Evolutionary conservation across 2,797 vertebrate genomes (phyloP), one percentile per base, ranked within the genome.

Genomic region (Eleutherodactylus coqui): DNA sequence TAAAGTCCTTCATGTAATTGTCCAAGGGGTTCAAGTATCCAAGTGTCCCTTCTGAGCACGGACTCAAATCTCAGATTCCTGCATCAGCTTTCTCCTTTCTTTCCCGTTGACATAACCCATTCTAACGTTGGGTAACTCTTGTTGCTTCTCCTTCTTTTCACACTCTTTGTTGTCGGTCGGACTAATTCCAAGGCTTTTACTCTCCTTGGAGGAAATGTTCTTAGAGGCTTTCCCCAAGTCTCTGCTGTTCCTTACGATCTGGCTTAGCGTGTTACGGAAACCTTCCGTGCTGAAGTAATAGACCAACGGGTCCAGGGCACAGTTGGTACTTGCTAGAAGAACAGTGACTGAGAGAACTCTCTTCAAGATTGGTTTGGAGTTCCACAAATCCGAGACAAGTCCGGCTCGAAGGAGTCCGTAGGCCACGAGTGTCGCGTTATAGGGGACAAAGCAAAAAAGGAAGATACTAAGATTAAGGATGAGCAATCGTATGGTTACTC

Each of bases 261-360:
- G 67, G 19, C 76, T 92, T 14, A 95, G 88, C 60, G 94, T 95
- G 88, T 94, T 95, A 0, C 89, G 93, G 89, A 95, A 95, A 0
- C 95, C 94, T 87, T 95, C 94, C 0, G 95, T 94, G 79, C 93
- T 95, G 9, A 95, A 95, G 87, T 95, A 95, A 85, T 95, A 95
- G 82, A 95, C 90, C 72, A 95, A 72, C 1, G 95, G 95, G 82
- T 95, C 95, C 85, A 95, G 90, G 0, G 43, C 93, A 62, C 94
- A 95, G 90, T 95, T 95, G 91, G 93, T 91, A 62, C 94, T 90
- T 69, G 94, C 93, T 84, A 95, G 36, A 72, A 94, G 86, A 89
- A 95, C 92, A 0, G 92, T 90, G 1, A 86, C 75, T 58, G 94
- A 93, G 41, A 95, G 88, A 0, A 88, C 90, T 0, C 83, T 13